Percentiles rank a stretch among this genome's conserved stretches.
These are phyloP conservation scores for Fragum sueziense DNA, from an alignment of 2,888 invertebrate species.

Conservation along the genomic window DNA sequence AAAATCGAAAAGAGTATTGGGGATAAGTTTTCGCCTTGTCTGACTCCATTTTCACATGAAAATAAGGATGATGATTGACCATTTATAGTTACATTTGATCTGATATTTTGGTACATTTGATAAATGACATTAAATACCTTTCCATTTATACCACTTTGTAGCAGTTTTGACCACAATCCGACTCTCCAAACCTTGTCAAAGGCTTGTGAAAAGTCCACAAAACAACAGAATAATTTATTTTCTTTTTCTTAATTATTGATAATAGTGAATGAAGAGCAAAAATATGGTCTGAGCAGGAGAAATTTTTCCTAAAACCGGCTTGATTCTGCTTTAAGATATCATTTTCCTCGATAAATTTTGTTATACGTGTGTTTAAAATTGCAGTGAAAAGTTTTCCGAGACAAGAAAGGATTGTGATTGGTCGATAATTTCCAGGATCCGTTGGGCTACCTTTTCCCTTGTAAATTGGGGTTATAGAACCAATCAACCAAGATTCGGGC, in stretches of 20 bases:
- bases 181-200: constrained; percentile 11
- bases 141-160: neutral
- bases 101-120: neutral
- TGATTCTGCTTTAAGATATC: neutral
- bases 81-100: neutral
- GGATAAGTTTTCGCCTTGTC: constrained; percentile 23
- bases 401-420: constrained; percentile 22
- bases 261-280: neutral
- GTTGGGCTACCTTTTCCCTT: neutral
- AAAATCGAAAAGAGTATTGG: constrained; percentile 8
- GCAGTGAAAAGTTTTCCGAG: constrained; percentile 41
- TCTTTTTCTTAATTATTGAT: neutral
- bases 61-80: neutral
- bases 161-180: neutral
- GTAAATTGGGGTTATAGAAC: neutral
- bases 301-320: neutral
- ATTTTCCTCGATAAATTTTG: constrained; percentile 2
- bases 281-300: neutral
- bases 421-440: constrained; percentile 1
- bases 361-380: constrained; percentile 30
- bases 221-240: neutral
- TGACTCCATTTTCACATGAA: neutral
- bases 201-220: constrained; percentile 21
- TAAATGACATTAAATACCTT: neutral
- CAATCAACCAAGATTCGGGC: constrained; percentile 32